Evolutionary conservation across 2,888 invertebrate species (phyloP), one percentile per base, ranked within the genome.

Genomic region (Coelogynopora nodosa): DNA sequence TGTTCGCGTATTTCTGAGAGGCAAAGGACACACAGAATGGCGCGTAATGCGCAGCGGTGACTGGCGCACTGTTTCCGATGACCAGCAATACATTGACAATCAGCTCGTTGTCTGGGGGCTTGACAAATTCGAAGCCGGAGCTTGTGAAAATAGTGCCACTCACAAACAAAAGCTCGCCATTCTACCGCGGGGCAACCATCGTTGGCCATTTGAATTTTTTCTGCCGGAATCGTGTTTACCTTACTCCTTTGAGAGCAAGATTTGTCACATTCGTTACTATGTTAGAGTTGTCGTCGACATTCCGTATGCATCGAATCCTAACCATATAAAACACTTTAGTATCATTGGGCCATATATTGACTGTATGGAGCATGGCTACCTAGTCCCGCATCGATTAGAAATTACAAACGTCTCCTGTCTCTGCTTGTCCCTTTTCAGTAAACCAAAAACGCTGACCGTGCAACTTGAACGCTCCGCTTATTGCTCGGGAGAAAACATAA

Each of bases 281-380:
- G 89, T 92, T 30, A 90, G 92, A 88, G 91, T 92, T n/a, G 91
- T 92, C 31, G 94, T 95, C 83, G 95, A 95, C 91, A 94, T 95
- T 89, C 95, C 95, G 0, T 95, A 95, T 90, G 94, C 95, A 0
- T 95, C 94, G 84, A 94, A 95, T 0, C 95, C 95, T 0, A 95
- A 95, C 90, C 95, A 95, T 13, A 94, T 95, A 93, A 95, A 95
- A 90, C 95, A 95, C 91, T 95, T 95, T 91, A 95, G 95, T 0
- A 93, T 95, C 82, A 94, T 95, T 89, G 95, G 95, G 0, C 95
- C 95, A 18, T 94, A 95, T 90, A 94, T 95, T 89, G 95, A 95
- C 91, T 95, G 95, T 91, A 95, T 95, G 95, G 95, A 95, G 88
- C 95, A 95, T 90, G 94, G 94, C 90, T 95, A 94, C 90, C 92